Evolutionary conservation across 2,113 vertebrate species (phyloP).

Genomic region (Hyperoodon ampullatus): DNA sequence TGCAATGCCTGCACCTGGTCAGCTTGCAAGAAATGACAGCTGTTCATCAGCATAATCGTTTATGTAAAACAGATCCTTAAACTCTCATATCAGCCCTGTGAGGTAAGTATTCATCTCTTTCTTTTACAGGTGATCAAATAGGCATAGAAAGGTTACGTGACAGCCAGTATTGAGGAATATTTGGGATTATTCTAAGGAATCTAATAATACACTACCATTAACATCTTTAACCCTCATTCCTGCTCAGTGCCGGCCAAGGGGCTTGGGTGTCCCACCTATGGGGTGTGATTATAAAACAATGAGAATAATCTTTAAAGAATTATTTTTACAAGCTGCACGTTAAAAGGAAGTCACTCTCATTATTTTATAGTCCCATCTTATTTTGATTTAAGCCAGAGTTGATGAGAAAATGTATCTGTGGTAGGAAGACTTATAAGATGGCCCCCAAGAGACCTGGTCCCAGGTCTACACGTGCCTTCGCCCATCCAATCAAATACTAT

Average conservation of each 20-base stretch:
- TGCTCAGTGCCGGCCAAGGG: background rate
- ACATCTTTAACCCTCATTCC: background rate
- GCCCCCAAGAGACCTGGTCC: background rate
- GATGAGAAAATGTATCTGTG: background rate
- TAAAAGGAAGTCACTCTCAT: background rate
- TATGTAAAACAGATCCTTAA: background rate
- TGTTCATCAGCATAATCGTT: background rate
- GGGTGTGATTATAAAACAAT: background rate
- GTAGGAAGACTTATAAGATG: background rate
- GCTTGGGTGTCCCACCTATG: background rate
- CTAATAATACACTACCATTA: background rate
- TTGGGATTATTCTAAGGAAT: background rate
- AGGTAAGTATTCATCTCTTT: background rate
- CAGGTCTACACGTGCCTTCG: background rate
- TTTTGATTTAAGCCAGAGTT: background rate
- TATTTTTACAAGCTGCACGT: background rate
- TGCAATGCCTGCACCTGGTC: too few species aligned
- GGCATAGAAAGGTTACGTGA: background rate
- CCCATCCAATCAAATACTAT: background rate
- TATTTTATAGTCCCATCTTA: background rate
- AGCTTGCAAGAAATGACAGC: background rate
- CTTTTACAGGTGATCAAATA: background rate
- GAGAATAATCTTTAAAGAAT: slow-evolving; percentile 8
- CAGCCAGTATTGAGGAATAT: background rate
- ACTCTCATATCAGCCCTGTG: background rate